phyloP scores from a whole-genome alignment of 2,113 vertebrate species.

The Nothoprocta pentlandii region DNA sequence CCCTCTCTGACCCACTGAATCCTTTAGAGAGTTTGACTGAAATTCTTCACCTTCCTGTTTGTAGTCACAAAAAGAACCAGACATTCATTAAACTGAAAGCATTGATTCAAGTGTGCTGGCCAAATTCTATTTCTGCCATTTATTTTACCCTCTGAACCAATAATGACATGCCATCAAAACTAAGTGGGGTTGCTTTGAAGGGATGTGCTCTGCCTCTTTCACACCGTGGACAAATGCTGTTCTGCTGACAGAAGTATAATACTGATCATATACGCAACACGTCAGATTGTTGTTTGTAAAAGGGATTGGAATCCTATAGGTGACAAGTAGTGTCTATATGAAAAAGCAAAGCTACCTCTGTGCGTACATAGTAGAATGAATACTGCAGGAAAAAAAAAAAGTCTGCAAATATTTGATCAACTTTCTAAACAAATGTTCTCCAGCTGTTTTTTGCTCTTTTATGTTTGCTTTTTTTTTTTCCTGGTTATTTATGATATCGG shows the following conservation, averaged over 20 bases:
- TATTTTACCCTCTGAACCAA: background rate
- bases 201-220: background rate
- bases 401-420: constrained; percentile 10
- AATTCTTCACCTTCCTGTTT: background rate
- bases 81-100: background rate
- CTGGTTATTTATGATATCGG: background rate
- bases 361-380: background rate
- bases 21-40: background rate
- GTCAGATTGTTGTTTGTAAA: background rate
- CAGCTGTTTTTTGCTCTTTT: background rate
- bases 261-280: background rate
- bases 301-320: background rate
- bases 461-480: background rate
- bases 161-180: background rate
- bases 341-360: background rate
- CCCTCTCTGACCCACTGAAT: background rate
- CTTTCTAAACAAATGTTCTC: constrained; percentile 21
- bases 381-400: background rate
- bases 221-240: background rate
- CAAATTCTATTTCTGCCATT: background rate
- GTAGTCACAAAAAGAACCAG: background rate
- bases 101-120: background rate
- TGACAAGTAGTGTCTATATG: background rate
- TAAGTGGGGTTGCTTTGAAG: background rate
- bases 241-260: background rate